Base-by-base conservation (phyloP, 1,140 invertebrate species). In the Megathymus violae region DNA sequence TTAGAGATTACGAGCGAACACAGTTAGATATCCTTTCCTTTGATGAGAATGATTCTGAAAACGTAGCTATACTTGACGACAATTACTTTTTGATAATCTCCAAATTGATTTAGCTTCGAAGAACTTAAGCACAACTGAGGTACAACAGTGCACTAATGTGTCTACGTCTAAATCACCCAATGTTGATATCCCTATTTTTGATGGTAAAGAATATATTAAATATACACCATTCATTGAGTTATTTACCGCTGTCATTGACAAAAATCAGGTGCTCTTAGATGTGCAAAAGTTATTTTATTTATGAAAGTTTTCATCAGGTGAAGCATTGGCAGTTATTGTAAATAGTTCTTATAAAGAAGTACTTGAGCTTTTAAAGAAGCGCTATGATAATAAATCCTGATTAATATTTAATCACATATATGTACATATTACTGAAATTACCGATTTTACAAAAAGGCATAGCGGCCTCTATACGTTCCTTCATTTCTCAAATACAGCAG, bases 401-500 rank as follows among this genome's bases (percentile, higher is more conserved):
- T 22, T 22, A 5, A 22, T 22, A 2, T 22, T 22, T 22, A 22
- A 22, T 22, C 19, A 22, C 5, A 22, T 22, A 2, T 3, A 22
- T 22, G 5, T 22, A n/a, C n/a, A n/a, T n/a, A 3, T 22, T 22
- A 5, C 5, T 22, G 5, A 2, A 22, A 22, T 5, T 22, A 22
- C 19, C 19, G 5, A 5, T 2, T 5, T 22, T 22, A 5, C 19
- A 22, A 22, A 22, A 22, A 5, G 19, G 19, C 19, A 22, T 5
- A 22, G 19, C 19, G 2, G 34, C 43, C 3, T 67, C 69, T 27
- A 71, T 71, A 60, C 50, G 69, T 16, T 38, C 58, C 9, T 64
- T 71, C 38, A 43, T 71, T 9, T 69, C 65, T 13, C 31, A 64
- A 54, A 22, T 67, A 9, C 60, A 68, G 22, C 69, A 75, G 48